These are phyloP conservation scores for Syrista parreyssii DNA, from an alignment of 2,888 invertebrate genomes.

Conservation along the genomic window DNA sequence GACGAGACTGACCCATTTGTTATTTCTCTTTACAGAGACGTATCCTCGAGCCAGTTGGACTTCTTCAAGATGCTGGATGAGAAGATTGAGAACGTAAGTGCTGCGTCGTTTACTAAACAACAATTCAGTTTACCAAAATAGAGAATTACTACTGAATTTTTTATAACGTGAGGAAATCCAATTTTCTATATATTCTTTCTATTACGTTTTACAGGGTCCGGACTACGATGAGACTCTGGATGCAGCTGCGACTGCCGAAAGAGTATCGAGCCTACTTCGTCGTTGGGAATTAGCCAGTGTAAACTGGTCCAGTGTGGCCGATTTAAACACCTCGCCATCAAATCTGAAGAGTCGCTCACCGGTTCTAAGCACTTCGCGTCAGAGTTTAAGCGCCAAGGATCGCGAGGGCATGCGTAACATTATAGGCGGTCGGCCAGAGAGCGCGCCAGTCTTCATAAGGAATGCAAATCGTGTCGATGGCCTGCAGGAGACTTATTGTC, in stretches of 20 bases:
- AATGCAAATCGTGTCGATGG: conserved; percentile 59
- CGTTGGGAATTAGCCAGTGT: conserved; percentile 82
- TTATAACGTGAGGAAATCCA: no score
- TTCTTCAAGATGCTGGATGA: conserved; percentile 95
- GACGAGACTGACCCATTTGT: not conserved
- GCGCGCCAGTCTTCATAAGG: conserved; percentile 56
- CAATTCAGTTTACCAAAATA: no score
- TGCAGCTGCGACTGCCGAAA: conserved; percentile 75
- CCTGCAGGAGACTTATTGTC: conserved; percentile 49
- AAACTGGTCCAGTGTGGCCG: conserved; percentile 57
- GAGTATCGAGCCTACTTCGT: conserved; percentile 76
- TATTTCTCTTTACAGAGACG: conserved; percentile 76
- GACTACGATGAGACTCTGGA: conserved; percentile 84
- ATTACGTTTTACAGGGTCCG: conserved; percentile 72
- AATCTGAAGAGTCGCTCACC: conserved; percentile 5
- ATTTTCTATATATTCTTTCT: no score
- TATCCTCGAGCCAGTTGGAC: conserved; percentile 89
- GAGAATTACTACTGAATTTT: no score
- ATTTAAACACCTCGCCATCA: conserved; percentile 37
- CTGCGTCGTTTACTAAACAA: no score
- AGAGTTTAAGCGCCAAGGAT: conserved; percentile 51
- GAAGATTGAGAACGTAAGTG: conserved; percentile 87
- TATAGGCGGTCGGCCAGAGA: conserved; percentile 59
- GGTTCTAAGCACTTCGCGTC: conserved; percentile 37
- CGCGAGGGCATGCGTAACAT: conserved; percentile 61